A percentile compares a stretch with the other conserved stretches of the same genome.
These are phyloP conservation scores for Agrochola circellaris DNA, from an alignment of 2,888 invertebrate genomes.

Conservation along the genomic window DNA sequence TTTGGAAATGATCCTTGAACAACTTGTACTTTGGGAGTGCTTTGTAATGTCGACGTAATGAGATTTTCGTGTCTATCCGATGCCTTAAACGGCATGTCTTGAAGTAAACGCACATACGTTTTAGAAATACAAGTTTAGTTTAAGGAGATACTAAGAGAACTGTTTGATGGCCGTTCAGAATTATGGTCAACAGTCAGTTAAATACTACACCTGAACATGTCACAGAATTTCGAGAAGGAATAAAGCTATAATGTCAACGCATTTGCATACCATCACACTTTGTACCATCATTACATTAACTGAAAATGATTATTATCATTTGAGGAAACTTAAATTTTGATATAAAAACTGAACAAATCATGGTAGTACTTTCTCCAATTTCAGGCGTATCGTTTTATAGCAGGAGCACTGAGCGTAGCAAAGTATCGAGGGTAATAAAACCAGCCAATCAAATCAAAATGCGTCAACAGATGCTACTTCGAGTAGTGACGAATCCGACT, in stretches of 20 bases:
- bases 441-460: conserved; percentile 27
- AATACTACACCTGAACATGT: not conserved
- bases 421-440: conserved; percentile 12
- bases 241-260: not conserved
- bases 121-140: conserved; percentile 13
- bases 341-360: conserved; percentile 10
- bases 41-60: conserved; percentile 58
- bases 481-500: conserved; percentile 7
- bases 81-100: conserved; percentile 45
- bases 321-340: not conserved
- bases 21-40: conserved; percentile 42
- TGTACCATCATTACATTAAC: not conserved
- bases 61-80: conserved; percentile 56
- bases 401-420: not conserved
- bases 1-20: conserved; percentile 61
- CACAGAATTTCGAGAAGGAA: not conserved
- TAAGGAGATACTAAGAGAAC: not conserved
- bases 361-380: conserved; percentile 17
- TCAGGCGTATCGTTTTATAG: conserved; percentile 6
- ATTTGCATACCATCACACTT: not conserved
- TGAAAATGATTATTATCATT: not conserved
- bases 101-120: conserved; percentile 31
- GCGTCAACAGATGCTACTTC: conserved; percentile 11
- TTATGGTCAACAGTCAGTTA: not conserved
- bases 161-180: conserved; percentile 19